Evolutionary conservation across 1,140 invertebrate genomes (phyloP).

Genomic region (Temnothorax curvispinosus): DNA sequence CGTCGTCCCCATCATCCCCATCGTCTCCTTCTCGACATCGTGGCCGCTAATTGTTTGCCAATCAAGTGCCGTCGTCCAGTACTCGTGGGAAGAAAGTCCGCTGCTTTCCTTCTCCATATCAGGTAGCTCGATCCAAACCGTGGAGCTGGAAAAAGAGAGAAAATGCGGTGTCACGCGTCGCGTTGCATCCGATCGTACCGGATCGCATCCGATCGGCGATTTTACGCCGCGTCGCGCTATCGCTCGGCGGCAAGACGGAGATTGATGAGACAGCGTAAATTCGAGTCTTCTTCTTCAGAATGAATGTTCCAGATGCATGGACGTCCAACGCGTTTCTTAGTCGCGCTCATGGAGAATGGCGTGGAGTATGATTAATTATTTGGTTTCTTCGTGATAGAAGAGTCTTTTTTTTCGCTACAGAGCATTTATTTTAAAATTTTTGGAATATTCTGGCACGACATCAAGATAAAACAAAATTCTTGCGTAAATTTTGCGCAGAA

Average conservation of each 20-base stretch:
- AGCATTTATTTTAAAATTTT: slow-evolving; percentile 12
- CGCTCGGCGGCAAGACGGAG: slow-evolving; percentile 7
- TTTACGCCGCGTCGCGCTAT: slow-evolving; percentile 41
- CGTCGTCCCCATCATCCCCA: not conserved
- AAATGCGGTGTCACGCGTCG: slow-evolving; percentile 32
- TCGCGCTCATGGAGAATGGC: slow-evolving; percentile 3
- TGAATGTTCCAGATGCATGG: slow-evolving; percentile 20
- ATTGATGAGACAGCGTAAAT: slow-evolving; percentile 53
- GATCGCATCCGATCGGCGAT: slow-evolving; percentile 46
- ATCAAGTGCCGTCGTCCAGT: slow-evolving; percentile 69
- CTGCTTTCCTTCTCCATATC: slow-evolving; percentile 68
- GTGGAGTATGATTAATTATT: slow-evolving; percentile 49
- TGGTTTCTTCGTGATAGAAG: not conserved
- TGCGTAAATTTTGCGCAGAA: not conserved
- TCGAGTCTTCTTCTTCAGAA: slow-evolving; percentile 26
- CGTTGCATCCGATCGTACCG: not conserved
- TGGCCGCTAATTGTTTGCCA: slow-evolving; percentile 76
- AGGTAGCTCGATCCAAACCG: slow-evolving; percentile 61
- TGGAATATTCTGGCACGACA: not conserved
- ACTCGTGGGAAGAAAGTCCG: slow-evolving; percentile 71
- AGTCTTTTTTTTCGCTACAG: not conserved
- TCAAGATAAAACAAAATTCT: not conserved
- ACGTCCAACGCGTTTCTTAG: slow-evolving; percentile 19
- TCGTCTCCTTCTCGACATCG: slow-evolving; percentile 26
- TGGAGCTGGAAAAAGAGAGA: slow-evolving; percentile 18